These are phyloP conservation scores for Drosophila atroscutellata DNA, from an alignment of 2,888 invertebrate genomes.

Conservation along the genomic window DNA sequence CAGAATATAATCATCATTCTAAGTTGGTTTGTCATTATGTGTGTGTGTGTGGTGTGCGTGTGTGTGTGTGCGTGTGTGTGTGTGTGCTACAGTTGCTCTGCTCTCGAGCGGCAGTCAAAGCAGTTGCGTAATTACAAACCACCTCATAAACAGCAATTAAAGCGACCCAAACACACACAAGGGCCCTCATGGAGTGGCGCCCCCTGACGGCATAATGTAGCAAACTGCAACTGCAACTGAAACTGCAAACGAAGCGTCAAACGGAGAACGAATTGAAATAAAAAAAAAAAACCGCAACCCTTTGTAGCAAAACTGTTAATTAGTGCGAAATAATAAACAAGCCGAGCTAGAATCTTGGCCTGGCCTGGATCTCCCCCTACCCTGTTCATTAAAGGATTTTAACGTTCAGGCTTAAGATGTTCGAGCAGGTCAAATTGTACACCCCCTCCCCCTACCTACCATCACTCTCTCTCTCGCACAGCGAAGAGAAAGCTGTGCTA, in stretches of 20 bases:
- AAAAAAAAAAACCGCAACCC: constrained; percentile 45
- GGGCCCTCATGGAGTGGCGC: constrained; percentile 13
- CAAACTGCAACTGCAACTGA: not conserved
- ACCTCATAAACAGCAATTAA: constrained; percentile 78
- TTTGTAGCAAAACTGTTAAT: constrained; percentile 75
- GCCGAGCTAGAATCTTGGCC: constrained; percentile 9
- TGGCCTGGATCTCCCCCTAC: not conserved
- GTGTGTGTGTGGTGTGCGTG: not conserved
- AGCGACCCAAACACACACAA: constrained; percentile 25
- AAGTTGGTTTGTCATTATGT: not conserved
- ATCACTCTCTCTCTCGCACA: not conserved
- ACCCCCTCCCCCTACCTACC: fast-evolving
- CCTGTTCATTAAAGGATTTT: constrained; percentile 4
- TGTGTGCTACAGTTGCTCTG: constrained; percentile 7
- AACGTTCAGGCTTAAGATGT: constrained; percentile 41
- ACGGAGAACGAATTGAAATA: not conserved
- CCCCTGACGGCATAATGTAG: not conserved
- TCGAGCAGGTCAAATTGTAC: constrained; percentile 26
- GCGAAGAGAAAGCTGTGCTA: constrained; percentile 7
- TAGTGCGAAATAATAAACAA: constrained; percentile 76
- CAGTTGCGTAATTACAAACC: constrained; percentile 71
- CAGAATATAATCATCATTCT: not conserved
- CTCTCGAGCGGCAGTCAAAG: constrained; percentile 32
- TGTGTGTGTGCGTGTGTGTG: constrained; percentile 5
- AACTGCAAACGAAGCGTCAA: constrained; percentile 18